These are phyloP conservation scores for Platygyra sinensis DNA, from an alignment of 64 coral and sea anemone genomes.

Conservation along the genomic window DNA sequence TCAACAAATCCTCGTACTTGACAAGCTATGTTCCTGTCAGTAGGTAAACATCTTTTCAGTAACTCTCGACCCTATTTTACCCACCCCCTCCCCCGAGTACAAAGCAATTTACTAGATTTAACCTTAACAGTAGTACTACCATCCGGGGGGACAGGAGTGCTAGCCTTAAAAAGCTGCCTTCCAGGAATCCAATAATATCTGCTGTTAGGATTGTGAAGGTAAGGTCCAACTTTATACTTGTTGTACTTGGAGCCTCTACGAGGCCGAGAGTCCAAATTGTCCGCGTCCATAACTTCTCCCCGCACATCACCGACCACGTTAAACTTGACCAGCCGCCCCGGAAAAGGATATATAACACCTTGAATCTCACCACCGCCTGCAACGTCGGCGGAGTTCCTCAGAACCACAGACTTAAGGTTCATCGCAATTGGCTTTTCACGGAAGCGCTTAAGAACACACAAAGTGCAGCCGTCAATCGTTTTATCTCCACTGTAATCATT, in stretches of 20 bases:
- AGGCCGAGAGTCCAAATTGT: conserved; percentile 58
- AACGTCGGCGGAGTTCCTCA: conserved; percentile 24
- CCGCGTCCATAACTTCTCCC: conserved; percentile 41
- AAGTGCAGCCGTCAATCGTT: conserved; percentile 8
- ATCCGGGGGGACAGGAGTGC: too few relatives aligned
- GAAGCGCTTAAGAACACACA: conserved; percentile 35
- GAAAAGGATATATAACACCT: not conserved
- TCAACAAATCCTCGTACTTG: too few relatives aligned
- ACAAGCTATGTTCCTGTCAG: too few relatives aligned
- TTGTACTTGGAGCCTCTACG: conserved; percentile 9
- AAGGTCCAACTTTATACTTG: too few relatives aligned
- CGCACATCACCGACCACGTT: conserved; percentile 16
- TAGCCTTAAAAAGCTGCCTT: too few relatives aligned
- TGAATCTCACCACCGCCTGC: conserved; percentile 44
- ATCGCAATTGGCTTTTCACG: conserved; percentile 3
- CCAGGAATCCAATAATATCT: too few relatives aligned
- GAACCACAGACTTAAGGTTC: conserved; percentile 10
- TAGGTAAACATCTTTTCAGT: too few relatives aligned
- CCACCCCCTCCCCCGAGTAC: too few relatives aligned
- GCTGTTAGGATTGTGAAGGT: too few relatives aligned
- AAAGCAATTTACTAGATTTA: not conserved
- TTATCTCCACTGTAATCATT: conserved; percentile 16
- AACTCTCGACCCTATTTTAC: too few relatives aligned
- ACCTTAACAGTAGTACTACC: conserved; percentile 43
- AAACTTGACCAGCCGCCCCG: not conserved